phyloP scores from a whole-genome alignment of 2,888 invertebrate species.

The Drosophila anomelani region DNA sequence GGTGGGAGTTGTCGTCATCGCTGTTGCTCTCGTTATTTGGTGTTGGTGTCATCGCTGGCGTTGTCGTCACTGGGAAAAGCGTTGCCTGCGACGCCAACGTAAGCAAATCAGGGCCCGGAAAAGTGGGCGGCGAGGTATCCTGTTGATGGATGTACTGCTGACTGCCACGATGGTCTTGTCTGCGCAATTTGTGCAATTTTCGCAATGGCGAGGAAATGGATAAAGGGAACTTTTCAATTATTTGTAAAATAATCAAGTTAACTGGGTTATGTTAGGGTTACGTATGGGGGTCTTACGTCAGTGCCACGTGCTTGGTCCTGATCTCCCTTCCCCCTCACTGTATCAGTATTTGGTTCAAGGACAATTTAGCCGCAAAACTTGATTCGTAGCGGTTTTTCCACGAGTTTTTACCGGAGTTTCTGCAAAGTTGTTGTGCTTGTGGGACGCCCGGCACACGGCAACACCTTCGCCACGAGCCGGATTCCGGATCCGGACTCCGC shows the following conservation, averaged over 20 bases:
- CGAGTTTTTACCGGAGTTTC: conserved; percentile 50
- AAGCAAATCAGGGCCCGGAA: not conserved
- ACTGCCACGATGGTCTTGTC: conserved; percentile 45
- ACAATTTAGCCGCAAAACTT: conserved; percentile 71
- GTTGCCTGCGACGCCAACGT: conserved; percentile 50
- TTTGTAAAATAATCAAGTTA: conserved; percentile 80
- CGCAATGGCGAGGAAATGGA: conserved; percentile 43
- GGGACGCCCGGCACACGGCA: conserved; percentile 48
- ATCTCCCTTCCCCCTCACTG: conserved; percentile 18
- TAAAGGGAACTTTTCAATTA: conserved; percentile 74
- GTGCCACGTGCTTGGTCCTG: conserved; percentile 25
- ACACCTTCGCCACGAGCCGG: conserved; percentile 60
- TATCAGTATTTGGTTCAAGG: conserved; percentile 73
- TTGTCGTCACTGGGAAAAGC: conserved; percentile 65
- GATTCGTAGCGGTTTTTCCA: conserved; percentile 63
- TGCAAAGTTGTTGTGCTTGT: conserved; percentile 33
- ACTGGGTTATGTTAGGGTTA: conserved; percentile 34
- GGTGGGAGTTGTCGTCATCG: conserved; percentile 47
- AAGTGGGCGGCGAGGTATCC: not conserved
- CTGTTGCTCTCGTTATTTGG: conserved; percentile 34
- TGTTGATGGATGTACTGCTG: conserved; percentile 34
- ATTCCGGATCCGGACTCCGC: conserved; percentile 11
- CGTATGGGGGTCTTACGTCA: conserved; percentile 31
- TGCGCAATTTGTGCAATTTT: conserved; percentile 69
- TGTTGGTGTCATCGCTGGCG: conserved; percentile 44